Percentiles rank a stretch among this genome's conserved stretches.
phyloP scores from a whole-genome alignment of 2,888 invertebrate species.

The Cremastobaeus sp. region DNA sequence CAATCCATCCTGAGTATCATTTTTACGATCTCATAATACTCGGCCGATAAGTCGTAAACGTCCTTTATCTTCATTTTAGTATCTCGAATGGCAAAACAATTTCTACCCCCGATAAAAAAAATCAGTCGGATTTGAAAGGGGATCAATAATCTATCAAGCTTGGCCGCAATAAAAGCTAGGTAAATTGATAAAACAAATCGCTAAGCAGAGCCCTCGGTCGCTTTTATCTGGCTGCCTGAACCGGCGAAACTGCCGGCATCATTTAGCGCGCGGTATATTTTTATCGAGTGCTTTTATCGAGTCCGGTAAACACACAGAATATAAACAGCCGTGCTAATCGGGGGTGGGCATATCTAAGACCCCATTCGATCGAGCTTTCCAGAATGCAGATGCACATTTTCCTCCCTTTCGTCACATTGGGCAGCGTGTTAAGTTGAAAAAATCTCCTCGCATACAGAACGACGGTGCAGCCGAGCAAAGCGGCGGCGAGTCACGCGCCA shows the following conservation, averaged over 20 bases:
- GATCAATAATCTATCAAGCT: constrained; percentile 34
- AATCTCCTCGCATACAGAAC: constrained; percentile 29
- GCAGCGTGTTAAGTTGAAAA: constrained; percentile 60
- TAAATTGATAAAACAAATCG: constrained; percentile 48
- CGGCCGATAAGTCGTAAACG: constrained; percentile 11
- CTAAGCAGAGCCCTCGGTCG: constrained; percentile 15
- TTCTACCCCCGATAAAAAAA: constrained; percentile 8
- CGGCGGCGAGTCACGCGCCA: constrained; percentile 62
- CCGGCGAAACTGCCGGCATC: constrained; percentile 6
- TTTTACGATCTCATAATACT: constrained; percentile 38
- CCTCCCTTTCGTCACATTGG: no score
- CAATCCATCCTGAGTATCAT: constrained; percentile 32
- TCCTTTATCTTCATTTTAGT: constrained; percentile 16
- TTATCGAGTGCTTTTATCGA: constrained; percentile 40
- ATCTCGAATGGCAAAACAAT: constrained; percentile 22
- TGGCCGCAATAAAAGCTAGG: constrained; percentile 21
- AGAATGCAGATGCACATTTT: no score
- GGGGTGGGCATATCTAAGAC: constrained; percentile 31
- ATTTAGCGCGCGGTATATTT: constrained; percentile 18
- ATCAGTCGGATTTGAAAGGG: not conserved
- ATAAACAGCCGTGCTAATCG: constrained; percentile 37
- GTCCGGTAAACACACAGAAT: no score
- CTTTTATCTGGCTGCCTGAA: constrained; percentile 13
- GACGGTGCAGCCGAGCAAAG: constrained; percentile 24
- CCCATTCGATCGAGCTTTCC: no score